Conservation (phyloP, 2,888 invertebrate genomes). For the Clusia tigrina region DNA sequence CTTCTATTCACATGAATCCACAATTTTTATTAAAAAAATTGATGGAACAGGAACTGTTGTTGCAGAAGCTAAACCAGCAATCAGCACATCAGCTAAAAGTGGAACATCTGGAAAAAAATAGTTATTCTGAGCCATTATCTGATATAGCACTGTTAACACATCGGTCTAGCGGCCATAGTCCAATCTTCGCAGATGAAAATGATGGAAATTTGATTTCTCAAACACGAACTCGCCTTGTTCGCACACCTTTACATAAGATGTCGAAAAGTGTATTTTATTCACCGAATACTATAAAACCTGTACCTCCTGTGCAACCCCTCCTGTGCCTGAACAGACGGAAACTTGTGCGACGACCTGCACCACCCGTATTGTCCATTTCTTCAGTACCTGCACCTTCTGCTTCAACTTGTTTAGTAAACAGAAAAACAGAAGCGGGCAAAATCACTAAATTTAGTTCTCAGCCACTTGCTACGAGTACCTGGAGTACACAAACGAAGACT, state of each 20-base stretch:
- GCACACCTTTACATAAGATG: slow-evolving; percentile 43
- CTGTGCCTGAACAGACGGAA: slow-evolving; percentile 58
- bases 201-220: slow-evolving; percentile 58
- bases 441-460: too few relatives aligned
- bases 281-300: neutral
- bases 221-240: slow-evolving; percentile 58
- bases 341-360: slow-evolving; percentile 46
- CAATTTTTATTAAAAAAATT: slow-evolving; percentile 57
- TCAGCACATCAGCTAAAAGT: slow-evolving; percentile 31
- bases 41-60: slow-evolving; percentile 52
- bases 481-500: too few relatives aligned
- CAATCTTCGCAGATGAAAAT: slow-evolving; percentile 28
- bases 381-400: slow-evolving; percentile 25
- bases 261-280: neutral
- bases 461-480: too few relatives aligned
- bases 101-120: too few relatives aligned
- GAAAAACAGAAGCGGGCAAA: too few relatives aligned
- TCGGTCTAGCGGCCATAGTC: too few relatives aligned
- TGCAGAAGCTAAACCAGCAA: slow-evolving; percentile 9
- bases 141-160: too few relatives aligned
- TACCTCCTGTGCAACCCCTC: slow-evolving; percentile 39
- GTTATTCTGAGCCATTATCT: too few relatives aligned
- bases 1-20: slow-evolving; percentile 62
- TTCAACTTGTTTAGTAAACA: slow-evolving; percentile 38
- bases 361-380: neutral